These are phyloP conservation scores for Corythornis madagascariensis DNA, from an alignment of 2,113 vertebrate species.

Conservation along the genomic window DNA sequence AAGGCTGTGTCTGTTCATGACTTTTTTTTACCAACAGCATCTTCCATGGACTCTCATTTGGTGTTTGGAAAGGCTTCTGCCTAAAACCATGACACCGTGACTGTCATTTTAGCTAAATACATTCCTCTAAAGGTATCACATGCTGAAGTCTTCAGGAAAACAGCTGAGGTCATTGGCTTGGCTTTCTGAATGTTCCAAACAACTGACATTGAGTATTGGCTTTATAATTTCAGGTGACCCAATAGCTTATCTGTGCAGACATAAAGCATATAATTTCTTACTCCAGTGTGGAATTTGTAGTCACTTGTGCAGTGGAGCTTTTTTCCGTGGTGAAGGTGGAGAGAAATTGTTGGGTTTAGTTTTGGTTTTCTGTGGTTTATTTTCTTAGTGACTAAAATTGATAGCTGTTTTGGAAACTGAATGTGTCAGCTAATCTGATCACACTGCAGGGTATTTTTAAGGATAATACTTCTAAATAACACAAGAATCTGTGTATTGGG, in stretches of 20 bases:
- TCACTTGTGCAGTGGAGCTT: neutral
- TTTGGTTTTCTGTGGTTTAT: slow-evolving; percentile 4
- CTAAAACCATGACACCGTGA: neutral
- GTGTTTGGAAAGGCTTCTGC: neutral
- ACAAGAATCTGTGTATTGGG: neutral
- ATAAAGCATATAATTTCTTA: slow-evolving; percentile 27
- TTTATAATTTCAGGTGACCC: slow-evolving; percentile 14
- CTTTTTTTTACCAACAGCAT: neutral
- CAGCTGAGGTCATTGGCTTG: slow-evolving; percentile 2
- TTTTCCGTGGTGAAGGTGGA: slow-evolving; percentile 22
- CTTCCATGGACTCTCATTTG: neutral
- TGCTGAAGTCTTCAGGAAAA: neutral
- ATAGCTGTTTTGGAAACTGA: slow-evolving; percentile 52
- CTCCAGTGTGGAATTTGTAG: neutral
- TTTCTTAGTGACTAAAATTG: slow-evolving; percentile 45
- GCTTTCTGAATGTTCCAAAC: slow-evolving; percentile 17
- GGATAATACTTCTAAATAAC: neutral
- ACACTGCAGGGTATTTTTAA: neutral
- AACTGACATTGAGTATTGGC: neutral
- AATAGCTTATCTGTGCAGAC: neutral
- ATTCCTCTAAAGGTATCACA: neutral
- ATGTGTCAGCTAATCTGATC: slow-evolving; percentile 21
- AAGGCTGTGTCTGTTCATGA: neutral
- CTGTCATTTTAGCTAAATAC: slow-evolving; percentile 36
- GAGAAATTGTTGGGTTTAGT: neutral